Evolutionary conservation across 2,797 vertebrate genomes (phyloP).

Genomic region (Enteromius trimaculatus): DNA sequence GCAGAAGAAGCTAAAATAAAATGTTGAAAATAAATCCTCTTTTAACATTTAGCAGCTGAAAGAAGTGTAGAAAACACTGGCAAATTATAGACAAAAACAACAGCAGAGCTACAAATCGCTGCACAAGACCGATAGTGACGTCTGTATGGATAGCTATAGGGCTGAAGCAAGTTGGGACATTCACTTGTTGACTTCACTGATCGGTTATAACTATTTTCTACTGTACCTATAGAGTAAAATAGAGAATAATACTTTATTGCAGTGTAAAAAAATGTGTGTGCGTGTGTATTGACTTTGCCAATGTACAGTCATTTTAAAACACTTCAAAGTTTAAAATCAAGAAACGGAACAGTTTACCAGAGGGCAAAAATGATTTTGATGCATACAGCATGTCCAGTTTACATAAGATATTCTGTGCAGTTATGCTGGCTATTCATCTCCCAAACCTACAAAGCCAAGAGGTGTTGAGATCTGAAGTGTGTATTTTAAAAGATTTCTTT

Average conservation of each 20-base stretch:
- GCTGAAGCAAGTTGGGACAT: too few species aligned
- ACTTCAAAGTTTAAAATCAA: slow-evolving; percentile 2
- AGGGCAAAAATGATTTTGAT: slow-evolving; percentile 1
- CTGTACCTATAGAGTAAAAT: not conserved
- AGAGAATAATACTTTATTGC: not conserved
- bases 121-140: not conserved
- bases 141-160: too few species aligned
- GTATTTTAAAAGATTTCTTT: not conserved
- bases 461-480: slow-evolving; percentile 4
- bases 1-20: not conserved
- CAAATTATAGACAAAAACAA: not conserved
- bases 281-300: not conserved
- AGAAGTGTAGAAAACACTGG: not conserved
- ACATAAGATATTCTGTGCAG: not conserved
- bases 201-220: not conserved
- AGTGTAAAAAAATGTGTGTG: not conserved
- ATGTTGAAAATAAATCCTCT: not conserved
- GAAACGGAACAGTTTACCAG: not conserved
- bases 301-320: not conserved
- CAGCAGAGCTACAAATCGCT: not conserved
- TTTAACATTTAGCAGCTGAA: not conserved
- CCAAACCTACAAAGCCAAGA: not conserved
- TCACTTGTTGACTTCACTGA: not conserved
- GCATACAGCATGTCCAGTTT: not conserved
- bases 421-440: not conserved